phyloP scores from a whole-genome alignment of 1,140 invertebrate species.

The Bombus huntii region DNA sequence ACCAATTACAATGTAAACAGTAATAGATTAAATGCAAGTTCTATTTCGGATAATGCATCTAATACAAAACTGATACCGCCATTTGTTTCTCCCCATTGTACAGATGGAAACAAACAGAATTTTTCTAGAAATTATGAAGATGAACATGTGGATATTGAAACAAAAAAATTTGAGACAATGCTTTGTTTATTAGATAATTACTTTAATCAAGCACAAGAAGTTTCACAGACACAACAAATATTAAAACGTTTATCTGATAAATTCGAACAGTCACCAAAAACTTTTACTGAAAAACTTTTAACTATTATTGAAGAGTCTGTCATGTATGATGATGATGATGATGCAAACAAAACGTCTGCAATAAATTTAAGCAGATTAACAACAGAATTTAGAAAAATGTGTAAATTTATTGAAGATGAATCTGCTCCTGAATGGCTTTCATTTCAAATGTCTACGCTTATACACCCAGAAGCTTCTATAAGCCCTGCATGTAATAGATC shows the following conservation, averaged over 20 bases:
- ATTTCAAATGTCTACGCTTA: constrained; percentile 36
- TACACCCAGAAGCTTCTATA: background rate
- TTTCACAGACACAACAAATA: constrained; percentile 30
- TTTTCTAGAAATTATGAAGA: background rate
- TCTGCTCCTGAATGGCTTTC: constrained; percentile 68
- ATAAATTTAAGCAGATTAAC: constrained; percentile 71
- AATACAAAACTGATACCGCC: background rate
- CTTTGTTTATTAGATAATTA: constrained; percentile 40
- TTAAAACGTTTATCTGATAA: constrained; percentile 70
- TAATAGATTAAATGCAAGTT: constrained; percentile 1
- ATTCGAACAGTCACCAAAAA: constrained; percentile 68
- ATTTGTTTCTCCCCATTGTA: background rate
- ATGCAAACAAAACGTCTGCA: constrained; percentile 18
- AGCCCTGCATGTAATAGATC: background rate
- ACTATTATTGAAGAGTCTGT: constrained; percentile 75
- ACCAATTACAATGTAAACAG: constrained; percentile 47
- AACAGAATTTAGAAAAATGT: constrained; percentile 74
- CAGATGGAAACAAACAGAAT: background rate
- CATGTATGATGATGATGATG: constrained; percentile 41
- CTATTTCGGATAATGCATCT: background rate
- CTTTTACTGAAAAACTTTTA: constrained; percentile 73
- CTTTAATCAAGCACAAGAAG: constrained; percentile 27
- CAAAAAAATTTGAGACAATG: constrained; percentile 44
- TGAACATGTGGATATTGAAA: background rate
- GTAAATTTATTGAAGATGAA: constrained; percentile 78